Percentiles rank a stretch among this genome's conserved stretches.
These are phyloP conservation scores for Semnopithecus entellus DNA, from an alignment of 2,113 vertebrate species.

Conservation along the genomic window DNA sequence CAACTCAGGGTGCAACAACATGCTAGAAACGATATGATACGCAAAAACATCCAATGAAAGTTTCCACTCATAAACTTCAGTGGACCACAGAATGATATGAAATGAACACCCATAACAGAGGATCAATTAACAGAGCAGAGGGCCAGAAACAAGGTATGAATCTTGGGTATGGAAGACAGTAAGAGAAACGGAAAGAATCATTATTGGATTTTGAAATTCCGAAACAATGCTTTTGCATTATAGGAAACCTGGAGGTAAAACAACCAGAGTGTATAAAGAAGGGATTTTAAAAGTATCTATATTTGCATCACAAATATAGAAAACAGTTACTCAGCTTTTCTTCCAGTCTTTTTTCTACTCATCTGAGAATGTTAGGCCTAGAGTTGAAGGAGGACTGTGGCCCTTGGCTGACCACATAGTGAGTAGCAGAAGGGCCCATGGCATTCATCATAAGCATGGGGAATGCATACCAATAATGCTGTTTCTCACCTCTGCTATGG, in stretches of 20 bases:
- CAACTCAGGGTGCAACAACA: not conserved
- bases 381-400: not conserved
- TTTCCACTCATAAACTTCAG: not conserved
- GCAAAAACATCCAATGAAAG: slow-evolving; percentile 3
- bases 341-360: not conserved
- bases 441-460: fast-evolving
- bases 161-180: not conserved
- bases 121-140: not conserved
- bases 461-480: fast-evolving
- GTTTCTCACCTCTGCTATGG: not conserved
- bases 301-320: not conserved
- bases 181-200: not conserved
- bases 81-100: not conserved
- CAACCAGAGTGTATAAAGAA: not conserved
- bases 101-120: not conserved
- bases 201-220: not conserved
- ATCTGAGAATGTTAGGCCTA: not conserved
- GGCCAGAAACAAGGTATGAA: not conserved
- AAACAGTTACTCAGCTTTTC: not conserved
- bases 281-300: not conserved
- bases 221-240: not conserved
- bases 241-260: not conserved
- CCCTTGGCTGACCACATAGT: not conserved
- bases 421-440: not conserved
- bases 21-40: not conserved